These are phyloP conservation scores for Hirtodrosophila histrioides DNA, from an alignment of 2,888 invertebrate genomes.

Conservation along the genomic window DNA sequence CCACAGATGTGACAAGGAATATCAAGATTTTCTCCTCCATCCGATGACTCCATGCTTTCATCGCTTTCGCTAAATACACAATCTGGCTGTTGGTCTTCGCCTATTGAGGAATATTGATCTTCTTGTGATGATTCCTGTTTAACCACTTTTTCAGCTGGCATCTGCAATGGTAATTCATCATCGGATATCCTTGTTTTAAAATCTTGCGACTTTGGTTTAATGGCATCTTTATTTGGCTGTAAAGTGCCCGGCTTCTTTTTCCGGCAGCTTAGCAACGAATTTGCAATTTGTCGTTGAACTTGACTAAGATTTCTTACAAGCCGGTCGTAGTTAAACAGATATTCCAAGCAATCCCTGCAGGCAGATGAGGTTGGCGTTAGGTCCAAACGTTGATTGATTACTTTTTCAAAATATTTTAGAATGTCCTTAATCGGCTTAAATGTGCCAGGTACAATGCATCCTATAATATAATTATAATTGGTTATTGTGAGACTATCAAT, in stretches of 20 bases:
- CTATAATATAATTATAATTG: constrained; percentile 31
- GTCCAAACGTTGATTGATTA: constrained; percentile 63
- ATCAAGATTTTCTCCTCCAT: constrained; percentile 50
- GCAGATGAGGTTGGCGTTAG: constrained; percentile 60
- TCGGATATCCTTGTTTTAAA: constrained; percentile 7
- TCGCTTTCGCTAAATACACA: constrained; percentile 51
- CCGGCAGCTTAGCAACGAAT: constrained; percentile 57
- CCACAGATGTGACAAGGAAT: constrained; percentile 70
- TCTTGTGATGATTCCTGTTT: constrained; percentile 21
- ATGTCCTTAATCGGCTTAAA: constrained; percentile 69
- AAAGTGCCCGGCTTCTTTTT: constrained; percentile 34
- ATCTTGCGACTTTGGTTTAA: constrained; percentile 32
- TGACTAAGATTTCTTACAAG: constrained; percentile 68
- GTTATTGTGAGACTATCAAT: neutral
- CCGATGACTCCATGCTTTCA: constrained; percentile 51
- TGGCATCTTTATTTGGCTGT: constrained; percentile 24
- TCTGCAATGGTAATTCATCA: constrained; percentile 1
- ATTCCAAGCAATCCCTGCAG: constrained; percentile 67
- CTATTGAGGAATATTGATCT: constrained; percentile 11
- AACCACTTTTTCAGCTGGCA: neutral
- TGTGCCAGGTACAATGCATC: constrained; percentile 66
- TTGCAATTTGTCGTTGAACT: constrained; percentile 67
- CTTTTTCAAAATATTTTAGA: constrained; percentile 64
- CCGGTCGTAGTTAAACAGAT: constrained; percentile 67
- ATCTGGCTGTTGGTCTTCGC: constrained; percentile 33